Evolutionary conservation across 1,140 invertebrate genomes (phyloP).

Genomic region (Saccostrea echinata): DNA sequence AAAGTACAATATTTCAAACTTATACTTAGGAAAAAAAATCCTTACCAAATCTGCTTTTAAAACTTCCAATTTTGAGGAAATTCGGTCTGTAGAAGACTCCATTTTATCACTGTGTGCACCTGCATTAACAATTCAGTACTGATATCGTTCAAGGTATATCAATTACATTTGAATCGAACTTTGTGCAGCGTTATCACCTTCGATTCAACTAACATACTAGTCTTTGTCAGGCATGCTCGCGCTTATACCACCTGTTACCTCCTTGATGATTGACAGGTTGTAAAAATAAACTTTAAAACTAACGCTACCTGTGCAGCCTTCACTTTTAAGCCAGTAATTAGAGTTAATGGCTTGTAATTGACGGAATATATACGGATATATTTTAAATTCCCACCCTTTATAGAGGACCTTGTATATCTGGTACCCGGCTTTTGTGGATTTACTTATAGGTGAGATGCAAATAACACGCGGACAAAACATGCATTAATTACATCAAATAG

Average conservation of each 20-base stretch:
- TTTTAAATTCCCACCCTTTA: slow-evolving; percentile 6
- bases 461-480: not conserved
- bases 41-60: slow-evolving; percentile 31
- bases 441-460: not conserved
- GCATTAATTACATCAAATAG: not conserved
- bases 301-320: not conserved
- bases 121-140: not conserved
- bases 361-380: slow-evolving; percentile 13
- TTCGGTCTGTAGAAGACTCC: slow-evolving; percentile 2
- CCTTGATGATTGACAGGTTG: slow-evolving; percentile 8
- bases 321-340: not conserved
- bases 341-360: slow-evolving; percentile 20
- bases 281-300: not conserved
- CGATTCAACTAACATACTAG: not conserved
- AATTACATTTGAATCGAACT: not conserved
- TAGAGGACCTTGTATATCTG: not conserved
- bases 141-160: not conserved
- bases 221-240: not conserved
- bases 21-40: too few species aligned
- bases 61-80: not conserved
- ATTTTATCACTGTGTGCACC: not conserved
- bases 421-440: not conserved
- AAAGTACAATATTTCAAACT: too few species aligned
- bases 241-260: slow-evolving; percentile 7
- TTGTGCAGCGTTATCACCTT: not conserved